Base-by-base conservation (phyloP, 2,888 invertebrate genomes). In the Chesias legatella region DNA sequence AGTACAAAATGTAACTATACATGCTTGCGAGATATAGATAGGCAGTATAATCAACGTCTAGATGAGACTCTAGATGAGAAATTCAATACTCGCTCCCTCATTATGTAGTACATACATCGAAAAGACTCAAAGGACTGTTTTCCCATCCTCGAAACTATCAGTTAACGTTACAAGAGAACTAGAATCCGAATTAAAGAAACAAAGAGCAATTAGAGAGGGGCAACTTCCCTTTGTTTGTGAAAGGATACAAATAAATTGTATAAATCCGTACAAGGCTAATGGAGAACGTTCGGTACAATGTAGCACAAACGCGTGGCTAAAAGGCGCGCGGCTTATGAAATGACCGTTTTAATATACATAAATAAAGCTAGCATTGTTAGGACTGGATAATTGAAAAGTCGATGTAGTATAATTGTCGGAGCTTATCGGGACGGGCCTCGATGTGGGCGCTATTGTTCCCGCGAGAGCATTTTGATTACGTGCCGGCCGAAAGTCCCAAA, bases 361-460 rank as follows among this genome's bases (percentile, higher is more conserved):
- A 84, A 86, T 84, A 84, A 83, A 78, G 72, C 74, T 73, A 77
- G 84, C 76, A 81, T 85, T 86, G 84, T 86, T 80, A 71, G 72
- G 73, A 74, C 72, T 71, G 83, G 82, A 79, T 88, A 88, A 88
- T 88, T 88, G 86, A 86, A 86, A 88, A 88, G 85, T 88, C 84
- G 83, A 85, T 88, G 86, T 85, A 82, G 84, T 84, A 85, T 88
- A 88, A 88, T 86, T 86, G 86, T 81, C 75, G 83, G 67, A 82
- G 86, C 81, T 88, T 86, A 86, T 86, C 85, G 81, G 79, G 67
- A 75, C 71, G 75, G 75, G 70, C 71, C 81, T 70, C 79, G 76
- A 85, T 86, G 86, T 84, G 86, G 86, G 86, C 74, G 78, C 84
- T 69, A 86, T 88, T 88, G 86, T 88, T 85, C 83, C 82, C 83